A percentile compares a stretch with the other conserved stretches of the same genome.
Evolutionary conservation across 2,888 invertebrate genomes (phyloP).

Genomic region (Troilus luridus): DNA sequence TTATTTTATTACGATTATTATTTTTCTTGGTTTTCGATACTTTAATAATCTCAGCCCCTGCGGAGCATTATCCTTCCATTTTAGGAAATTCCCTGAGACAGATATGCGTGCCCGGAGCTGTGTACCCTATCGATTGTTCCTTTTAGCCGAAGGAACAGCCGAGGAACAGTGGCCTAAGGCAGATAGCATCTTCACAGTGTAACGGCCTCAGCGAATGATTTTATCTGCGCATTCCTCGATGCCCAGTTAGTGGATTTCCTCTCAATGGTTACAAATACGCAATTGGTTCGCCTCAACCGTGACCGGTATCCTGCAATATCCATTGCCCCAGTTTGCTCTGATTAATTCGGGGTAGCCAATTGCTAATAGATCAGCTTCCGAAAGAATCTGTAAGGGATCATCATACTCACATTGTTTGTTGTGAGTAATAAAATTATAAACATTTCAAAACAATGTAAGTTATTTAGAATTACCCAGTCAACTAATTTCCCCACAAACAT

Average conservation of each 20-base stretch:
- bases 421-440: no score
- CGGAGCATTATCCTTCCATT: background rate
- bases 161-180: no score
- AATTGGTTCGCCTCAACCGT: slow-evolving; percentile 16
- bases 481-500: no score
- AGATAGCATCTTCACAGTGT: background rate
- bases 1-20: no score
- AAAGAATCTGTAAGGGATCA: background rate
- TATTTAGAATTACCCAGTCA: no score
- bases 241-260: background rate
- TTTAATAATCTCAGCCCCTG: background rate
- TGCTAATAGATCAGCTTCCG: background rate
- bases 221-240: background rate
- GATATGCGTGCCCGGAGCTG: background rate
- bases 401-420: background rate
- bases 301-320: background rate
- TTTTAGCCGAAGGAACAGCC: background rate
- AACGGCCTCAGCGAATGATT: background rate
- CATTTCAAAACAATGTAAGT: no score
- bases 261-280: background rate
- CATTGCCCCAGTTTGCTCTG: slow-evolving; percentile 10
- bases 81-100: background rate
- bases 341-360: background rate
- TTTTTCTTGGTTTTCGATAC: background rate
- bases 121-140: background rate